phyloP scores from a whole-genome alignment of 1,140 invertebrate genomes.

The Drosophila nigrodunni region DNA sequence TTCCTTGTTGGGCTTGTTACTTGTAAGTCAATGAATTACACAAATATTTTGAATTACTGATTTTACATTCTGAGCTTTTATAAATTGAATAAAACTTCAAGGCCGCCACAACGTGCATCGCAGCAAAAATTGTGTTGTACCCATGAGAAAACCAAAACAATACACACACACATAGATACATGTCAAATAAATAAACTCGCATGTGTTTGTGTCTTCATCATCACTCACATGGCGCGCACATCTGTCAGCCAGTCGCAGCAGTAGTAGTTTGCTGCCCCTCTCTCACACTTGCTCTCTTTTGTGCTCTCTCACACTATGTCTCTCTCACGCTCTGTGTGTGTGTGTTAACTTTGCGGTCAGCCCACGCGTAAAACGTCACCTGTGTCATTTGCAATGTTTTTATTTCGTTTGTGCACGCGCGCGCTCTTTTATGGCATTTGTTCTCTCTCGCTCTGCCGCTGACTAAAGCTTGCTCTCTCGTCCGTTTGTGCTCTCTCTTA shows the following conservation, averaged over 20 bases:
- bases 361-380: constrained; percentile 69
- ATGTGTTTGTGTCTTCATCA: constrained; percentile 21
- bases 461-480: constrained; percentile 16
- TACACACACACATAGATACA: constrained; percentile 29
- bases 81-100: constrained; percentile 67
- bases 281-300: background rate
- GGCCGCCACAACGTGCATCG: constrained; percentile 59
- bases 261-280: constrained; percentile 15
- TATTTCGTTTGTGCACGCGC: constrained; percentile 37
- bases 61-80: constrained; percentile 36
- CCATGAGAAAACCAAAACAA: constrained; percentile 61
- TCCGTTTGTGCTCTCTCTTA: constrained; percentile 10
- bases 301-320: background rate
- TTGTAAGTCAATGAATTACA: too few relatives aligned
- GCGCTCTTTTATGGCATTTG: constrained; percentile 8
- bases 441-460: constrained; percentile 3
- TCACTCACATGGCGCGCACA: constrained; percentile 45
- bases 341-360: constrained; percentile 24
- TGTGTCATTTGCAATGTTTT: constrained; percentile 82
- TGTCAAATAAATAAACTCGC: constrained; percentile 19
- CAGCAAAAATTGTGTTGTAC: constrained; percentile 51
- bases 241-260: constrained; percentile 26
- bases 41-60: constrained; percentile 13
- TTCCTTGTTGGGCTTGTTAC: too few relatives aligned
- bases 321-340: background rate